phyloP scores from a whole-genome alignment of 1,140 invertebrate species.

The Diachasmimorpha longicaudata region DNA sequence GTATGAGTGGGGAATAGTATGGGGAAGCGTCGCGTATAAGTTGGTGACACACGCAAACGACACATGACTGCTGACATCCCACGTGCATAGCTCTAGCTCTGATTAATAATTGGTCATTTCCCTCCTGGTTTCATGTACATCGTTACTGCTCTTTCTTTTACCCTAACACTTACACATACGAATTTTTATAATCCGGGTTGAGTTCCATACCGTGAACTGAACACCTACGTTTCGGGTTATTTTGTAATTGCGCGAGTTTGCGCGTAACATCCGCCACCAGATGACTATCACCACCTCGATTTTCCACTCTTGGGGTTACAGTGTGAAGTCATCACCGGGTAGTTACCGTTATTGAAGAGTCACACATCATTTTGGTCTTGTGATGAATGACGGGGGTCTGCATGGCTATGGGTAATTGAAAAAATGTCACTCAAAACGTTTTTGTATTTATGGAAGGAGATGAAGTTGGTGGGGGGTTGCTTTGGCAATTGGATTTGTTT shows the following conservation, averaged over 20 bases:
- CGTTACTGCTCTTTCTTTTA: not conserved
- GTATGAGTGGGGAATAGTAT: not conserved
- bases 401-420: not conserved
- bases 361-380: not conserved
- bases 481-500: no score
- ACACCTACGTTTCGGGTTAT: slow-evolving; percentile 18
- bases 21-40: slow-evolving; percentile 11
- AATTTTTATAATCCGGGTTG: not conserved
- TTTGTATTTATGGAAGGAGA: not conserved
- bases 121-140: slow-evolving; percentile 20
- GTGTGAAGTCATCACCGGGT: slow-evolving; percentile 4
- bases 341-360: not conserved
- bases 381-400: not conserved
- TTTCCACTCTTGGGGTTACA: not conserved
- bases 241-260: slow-evolving; percentile 28
- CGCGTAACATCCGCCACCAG: slow-evolving; percentile 22
- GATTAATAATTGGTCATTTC: slow-evolving; percentile 38
- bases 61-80: slow-evolving; percentile 23
- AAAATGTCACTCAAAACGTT: not conserved
- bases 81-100: slow-evolving; percentile 29
- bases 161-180: not conserved
- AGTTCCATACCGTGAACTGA: not conserved
- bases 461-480: no score
- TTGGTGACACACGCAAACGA: slow-evolving; percentile 29
- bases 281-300: slow-evolving; percentile 9